Conservation (phyloP, 2,888 invertebrate genomes). For the Amitus sp. region DNA sequence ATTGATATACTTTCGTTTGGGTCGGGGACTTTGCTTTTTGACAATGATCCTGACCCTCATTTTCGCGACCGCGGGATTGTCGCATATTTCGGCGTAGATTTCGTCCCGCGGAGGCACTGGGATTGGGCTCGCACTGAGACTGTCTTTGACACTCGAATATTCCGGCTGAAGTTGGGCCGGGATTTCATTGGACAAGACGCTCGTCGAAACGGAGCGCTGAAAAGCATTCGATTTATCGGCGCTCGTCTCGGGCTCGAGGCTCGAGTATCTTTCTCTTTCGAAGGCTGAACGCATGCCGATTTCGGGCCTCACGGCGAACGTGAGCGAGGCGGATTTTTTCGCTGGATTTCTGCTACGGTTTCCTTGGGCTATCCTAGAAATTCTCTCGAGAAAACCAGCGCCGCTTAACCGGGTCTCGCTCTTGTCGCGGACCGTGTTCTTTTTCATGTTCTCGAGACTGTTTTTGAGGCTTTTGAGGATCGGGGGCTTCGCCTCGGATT, state of each 20-base stretch:
- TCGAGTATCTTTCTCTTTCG: conserved; percentile 60
- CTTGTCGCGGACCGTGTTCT: conserved; percentile 47
- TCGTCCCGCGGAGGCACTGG: no score
- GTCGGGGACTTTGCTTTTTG: conserved; percentile 43
- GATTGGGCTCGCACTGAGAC: no score
- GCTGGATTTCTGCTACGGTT: conserved; percentile 59
- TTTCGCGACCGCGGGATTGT: conserved; percentile 43
- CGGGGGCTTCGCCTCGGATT: conserved; percentile 33
- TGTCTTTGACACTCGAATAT: conserved; percentile 59
- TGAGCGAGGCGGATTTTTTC: conserved; percentile 65
- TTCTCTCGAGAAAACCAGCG: conserved; percentile 58
- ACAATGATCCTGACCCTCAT: conserved; percentile 61
- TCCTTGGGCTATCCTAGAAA: conserved; percentile 58
- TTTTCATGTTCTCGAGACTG: conserved; percentile 58
- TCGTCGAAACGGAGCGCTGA: conserved; percentile 60
- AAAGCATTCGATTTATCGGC: conserved; percentile 35
- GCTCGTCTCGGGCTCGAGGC: conserved; percentile 58
- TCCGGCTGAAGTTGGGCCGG: conserved; percentile 59
- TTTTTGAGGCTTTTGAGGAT: conserved; percentile 60
- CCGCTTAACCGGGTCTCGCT: conserved; percentile 39
- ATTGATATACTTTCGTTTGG: conserved; percentile 53
- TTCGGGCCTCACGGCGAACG: conserved; percentile 61
- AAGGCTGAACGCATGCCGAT: conserved; percentile 56
- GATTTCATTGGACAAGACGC: conserved; percentile 59
- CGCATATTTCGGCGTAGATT: conserved; percentile 62